Evolutionary conservation across 2,797 vertebrate genomes (phyloP), one percentile per base, ranked within the genome.

Genomic region (Macropodus opercularis): DNA sequence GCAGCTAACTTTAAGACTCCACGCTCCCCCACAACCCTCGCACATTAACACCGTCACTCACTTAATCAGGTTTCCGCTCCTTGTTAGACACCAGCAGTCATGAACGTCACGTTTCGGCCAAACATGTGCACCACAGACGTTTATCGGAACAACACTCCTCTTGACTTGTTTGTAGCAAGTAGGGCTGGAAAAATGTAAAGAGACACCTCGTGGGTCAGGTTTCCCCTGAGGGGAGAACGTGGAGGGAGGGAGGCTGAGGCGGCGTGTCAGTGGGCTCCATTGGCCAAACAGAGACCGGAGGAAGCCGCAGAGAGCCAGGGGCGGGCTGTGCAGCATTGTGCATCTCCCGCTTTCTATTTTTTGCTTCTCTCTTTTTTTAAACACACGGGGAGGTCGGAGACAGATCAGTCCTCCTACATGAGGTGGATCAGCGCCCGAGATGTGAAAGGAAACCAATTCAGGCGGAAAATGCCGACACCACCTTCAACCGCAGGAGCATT

Each of bases 201-300:
- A 79, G 87, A 90, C 83, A 81, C 85, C 79, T 41, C 42, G 44
- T 42, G 76, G 86, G 74, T 93, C 90, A 5, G 72, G 87, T 93
- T 91, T 85, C 90, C 73, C 62, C 53, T 55, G 48, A 62, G 65
- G 75, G 69, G 63, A 50, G 78, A 64, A 66, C 17, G 22, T 40
- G 63, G 58, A 72, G 69, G 73, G 64, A 60, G 60, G 69, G 61
- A 39, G 49, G 65, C 57, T 10, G 42, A 39, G 53, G 53, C 36
- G 9, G 64, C 18, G 34, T 42, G 73, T 62, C 40, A 49, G 83
- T 70, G 82, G 81, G 72, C 77, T 86, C 74, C 80, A 75, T 75
- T 86, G 87, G 86, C 65, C 79, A 41, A 75, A 78, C 59, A 49
- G 70, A 85, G 79, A 74, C 56, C 67, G 56, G 72, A 70, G 70